Evolutionary conservation across 2,888 invertebrate species (phyloP).

Genomic region (Drosophila mayaguana): DNA sequence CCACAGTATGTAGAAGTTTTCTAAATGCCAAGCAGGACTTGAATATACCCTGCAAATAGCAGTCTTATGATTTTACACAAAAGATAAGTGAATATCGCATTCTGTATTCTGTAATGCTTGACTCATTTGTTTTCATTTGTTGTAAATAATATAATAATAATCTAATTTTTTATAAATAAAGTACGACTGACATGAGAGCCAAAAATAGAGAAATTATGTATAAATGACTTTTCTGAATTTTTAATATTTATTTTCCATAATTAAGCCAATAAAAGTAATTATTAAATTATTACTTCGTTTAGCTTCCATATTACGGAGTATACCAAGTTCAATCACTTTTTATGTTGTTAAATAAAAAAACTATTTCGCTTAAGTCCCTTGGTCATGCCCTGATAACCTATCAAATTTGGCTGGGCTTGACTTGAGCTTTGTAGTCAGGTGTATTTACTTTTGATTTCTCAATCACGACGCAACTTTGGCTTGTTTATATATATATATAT

Average conservation of each 20-base stretch:
- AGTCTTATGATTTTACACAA: no score
- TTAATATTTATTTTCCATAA: no score
- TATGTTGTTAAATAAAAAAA: not conserved
- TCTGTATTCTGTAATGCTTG: no score
- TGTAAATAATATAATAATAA: no score
- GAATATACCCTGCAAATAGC: not conserved
- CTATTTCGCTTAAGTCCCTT: constrained; percentile 17
- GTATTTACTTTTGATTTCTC: constrained; percentile 44
- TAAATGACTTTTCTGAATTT: no score
- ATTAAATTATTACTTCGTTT: not conserved
- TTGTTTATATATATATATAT: no score
- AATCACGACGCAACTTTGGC: constrained; percentile 41
- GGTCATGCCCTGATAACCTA: constrained; percentile 35
- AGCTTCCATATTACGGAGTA: constrained; percentile 18
- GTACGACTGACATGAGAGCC: no score
- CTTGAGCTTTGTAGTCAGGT: constrained; percentile 38
- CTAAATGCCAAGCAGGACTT: not conserved
- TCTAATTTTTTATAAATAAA: no score
- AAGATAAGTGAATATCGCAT: no score
- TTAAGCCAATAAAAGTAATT: no score
- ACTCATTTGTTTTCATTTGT: no score
- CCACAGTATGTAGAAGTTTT: not conserved
- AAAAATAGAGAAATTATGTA: no score
- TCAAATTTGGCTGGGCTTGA: constrained; percentile 18
- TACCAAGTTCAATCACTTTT: not conserved